Conservation (phyloP, 2,113 vertebrate species). For the Chelonoidis abingdonii region DNA sequence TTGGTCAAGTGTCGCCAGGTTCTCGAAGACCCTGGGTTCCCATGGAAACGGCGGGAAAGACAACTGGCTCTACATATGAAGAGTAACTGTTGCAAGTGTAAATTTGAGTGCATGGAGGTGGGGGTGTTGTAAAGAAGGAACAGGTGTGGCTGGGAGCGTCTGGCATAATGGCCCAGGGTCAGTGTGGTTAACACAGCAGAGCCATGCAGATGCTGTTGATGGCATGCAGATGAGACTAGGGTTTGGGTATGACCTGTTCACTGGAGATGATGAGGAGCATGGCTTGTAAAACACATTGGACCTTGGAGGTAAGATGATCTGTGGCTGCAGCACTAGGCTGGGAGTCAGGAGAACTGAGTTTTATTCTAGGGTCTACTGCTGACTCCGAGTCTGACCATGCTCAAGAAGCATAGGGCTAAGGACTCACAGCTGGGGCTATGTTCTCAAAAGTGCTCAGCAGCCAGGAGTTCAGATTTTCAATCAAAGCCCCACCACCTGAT, state of each 20-base stretch:
- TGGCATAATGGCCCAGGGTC: not conserved
- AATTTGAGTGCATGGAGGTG: not conserved
- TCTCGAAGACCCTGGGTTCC: constrained; percentile 13
- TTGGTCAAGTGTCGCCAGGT: not conserved
- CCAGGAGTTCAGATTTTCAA: not conserved
- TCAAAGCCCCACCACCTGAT: too few relatives aligned
- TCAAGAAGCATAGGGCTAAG: not conserved
- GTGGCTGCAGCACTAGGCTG: not conserved
- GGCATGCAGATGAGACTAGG: not conserved
- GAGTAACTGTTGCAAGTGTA: not conserved
- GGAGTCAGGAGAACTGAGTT: not conserved
- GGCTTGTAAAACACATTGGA: not conserved
- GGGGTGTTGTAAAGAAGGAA: accelerated
- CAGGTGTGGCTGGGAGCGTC: not conserved
- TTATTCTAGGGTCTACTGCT: not conserved
- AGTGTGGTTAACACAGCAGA: accelerated
- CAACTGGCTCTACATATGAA: not conserved
- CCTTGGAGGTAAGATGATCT: not conserved
- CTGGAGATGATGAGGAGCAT: not conserved
- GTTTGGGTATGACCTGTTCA: not conserved
- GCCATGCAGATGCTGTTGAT: not conserved
- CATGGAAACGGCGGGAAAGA: constrained; percentile 51
- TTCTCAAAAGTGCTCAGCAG: not conserved
- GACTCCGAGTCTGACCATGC: not conserved
- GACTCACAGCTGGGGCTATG: not conserved